Evolutionary conservation across 2,888 invertebrate species (phyloP), one percentile per base, ranked within the genome.

Genomic region (Drosophila formosana): DNA sequence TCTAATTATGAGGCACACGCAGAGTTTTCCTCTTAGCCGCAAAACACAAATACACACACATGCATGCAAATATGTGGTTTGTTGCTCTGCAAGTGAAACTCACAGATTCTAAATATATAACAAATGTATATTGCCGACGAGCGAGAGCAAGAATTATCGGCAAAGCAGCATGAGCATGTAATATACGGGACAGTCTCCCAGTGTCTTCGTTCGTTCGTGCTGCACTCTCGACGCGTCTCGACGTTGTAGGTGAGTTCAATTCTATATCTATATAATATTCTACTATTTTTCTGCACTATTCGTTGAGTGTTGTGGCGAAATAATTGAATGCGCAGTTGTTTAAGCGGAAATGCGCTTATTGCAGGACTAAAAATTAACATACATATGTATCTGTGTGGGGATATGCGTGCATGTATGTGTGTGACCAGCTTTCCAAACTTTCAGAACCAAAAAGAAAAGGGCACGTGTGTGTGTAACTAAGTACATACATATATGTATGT

Each of bases 141-240:
- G 71, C 78, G 77, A 64, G 52, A 43, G 34, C 49, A 28, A 46
- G 23, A 74, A 74, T 67, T 62, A 64, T 69, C 74, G 73, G 73
- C 18, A 69, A 72, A 34, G 56, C 72, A 77, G 39, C 51, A 68
- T 77, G 70, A 74, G 75, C 76, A 78, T 87, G 81, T 86, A 87
- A 87, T 72, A 80, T 68, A 72, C 80, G 85, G 79, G 53, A 63
- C 67, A 82, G 82, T 82, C 86, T 87, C 82, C 82, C 88, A 71
- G 88, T 84, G 85, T 37, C n/a, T 37, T 37, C 37, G 37, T 37
- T 37, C 37, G 37, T 74, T 69, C 88, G 88, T 84, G 82, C 82
- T 83, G 85, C 85, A 83, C 79, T 84, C 79, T 84, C 82, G 76
- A 79, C 76, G 79, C 79, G 85, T 60, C 72, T 81, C 72, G 72